Evolutionary conservation across 2,888 invertebrate species (phyloP).

Genomic region (Nineta flava): DNA sequence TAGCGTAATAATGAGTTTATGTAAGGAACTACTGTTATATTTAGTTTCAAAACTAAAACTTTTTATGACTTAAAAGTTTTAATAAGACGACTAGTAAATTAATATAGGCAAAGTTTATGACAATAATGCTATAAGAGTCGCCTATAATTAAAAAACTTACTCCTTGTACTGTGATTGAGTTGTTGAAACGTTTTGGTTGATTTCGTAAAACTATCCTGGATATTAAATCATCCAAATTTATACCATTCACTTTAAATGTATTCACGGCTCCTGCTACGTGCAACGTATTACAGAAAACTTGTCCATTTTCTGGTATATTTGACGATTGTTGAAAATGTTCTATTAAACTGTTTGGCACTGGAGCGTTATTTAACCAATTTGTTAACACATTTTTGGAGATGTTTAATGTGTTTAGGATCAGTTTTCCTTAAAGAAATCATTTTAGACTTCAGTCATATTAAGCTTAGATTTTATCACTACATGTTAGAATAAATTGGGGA

Average conservation of each 20-base stretch:
- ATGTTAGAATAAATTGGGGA: too few relatives aligned
- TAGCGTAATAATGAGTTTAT: too few relatives aligned
- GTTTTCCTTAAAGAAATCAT: constrained; percentile 3
- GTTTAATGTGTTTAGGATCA: neutral
- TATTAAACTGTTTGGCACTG: neutral
- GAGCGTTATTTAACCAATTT: neutral
- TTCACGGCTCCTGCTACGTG: constrained; percentile 19
- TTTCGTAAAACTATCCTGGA: constrained; percentile 30
- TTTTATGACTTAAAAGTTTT: too few relatives aligned
- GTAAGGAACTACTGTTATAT: constrained; percentile 8
- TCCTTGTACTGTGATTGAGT: constrained; percentile 28
- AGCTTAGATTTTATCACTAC: too few relatives aligned
- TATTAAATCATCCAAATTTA: constrained; percentile 28
- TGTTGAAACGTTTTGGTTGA: constrained; percentile 22
- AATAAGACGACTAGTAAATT: too few relatives aligned
- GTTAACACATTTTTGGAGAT: neutral
- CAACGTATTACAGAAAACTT: neutral
- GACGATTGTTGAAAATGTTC: neutral
- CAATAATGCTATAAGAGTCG: too few relatives aligned
- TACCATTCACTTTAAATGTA: constrained; percentile 29
- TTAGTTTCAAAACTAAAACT: neutral
- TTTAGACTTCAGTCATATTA: too few relatives aligned
- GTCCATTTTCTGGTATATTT: neutral
- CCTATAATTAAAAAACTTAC: constrained; percentile 22
- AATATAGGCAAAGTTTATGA: too few relatives aligned